A percentile compares a stretch with the other conserved stretches of the same genome.
Conservation (phyloP, 2,888 invertebrate genomes). For the Pseudococcus jackbeardsleyi region DNA sequence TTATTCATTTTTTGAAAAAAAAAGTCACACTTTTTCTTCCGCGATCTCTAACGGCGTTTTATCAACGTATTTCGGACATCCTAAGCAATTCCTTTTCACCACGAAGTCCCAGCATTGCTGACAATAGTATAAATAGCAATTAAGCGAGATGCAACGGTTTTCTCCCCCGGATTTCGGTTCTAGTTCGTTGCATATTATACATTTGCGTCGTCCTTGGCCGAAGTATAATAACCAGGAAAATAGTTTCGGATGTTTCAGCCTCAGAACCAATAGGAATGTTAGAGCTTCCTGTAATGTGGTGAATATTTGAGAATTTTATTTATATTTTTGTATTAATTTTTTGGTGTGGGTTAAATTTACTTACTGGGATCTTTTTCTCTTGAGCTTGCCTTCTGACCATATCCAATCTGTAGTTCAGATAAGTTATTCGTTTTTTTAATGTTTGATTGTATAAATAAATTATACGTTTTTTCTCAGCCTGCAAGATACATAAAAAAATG, state of each 20-base stretch:
- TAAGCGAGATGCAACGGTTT: conserved; percentile 68
- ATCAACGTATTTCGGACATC: conserved; percentile 36
- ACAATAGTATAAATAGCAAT: conserved; percentile 64
- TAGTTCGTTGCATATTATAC: conserved; percentile 79
- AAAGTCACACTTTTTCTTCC: neutral
- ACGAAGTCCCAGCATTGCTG: conserved; percentile 65
- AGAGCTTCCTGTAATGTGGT: conserved; percentile 70
- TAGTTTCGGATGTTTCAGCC: conserved; percentile 74
- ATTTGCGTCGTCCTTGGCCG: conserved; percentile 76
- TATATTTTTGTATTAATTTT: neutral
- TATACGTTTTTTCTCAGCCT: conserved; percentile 82
- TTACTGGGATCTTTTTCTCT: conserved; percentile 68
- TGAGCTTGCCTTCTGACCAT: conserved; percentile 71
- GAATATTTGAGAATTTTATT: neutral
- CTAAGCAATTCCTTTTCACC: conserved; percentile 52
- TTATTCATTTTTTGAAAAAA: neutral
- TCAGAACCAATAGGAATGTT: conserved; percentile 72
- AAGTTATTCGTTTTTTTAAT: conserved; percentile 78
- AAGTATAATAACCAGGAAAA: conserved; percentile 77
- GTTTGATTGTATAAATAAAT: conserved; percentile 86
- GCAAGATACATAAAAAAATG: neutral
- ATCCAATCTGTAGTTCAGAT: conserved; percentile 73
- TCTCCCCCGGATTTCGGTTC: conserved; percentile 70
- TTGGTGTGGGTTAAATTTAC: neutral
- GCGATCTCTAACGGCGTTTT: neutral